Base-by-base conservation (phyloP, 2,888 invertebrate genomes). In the Brachypalpus laphriformis region DNA sequence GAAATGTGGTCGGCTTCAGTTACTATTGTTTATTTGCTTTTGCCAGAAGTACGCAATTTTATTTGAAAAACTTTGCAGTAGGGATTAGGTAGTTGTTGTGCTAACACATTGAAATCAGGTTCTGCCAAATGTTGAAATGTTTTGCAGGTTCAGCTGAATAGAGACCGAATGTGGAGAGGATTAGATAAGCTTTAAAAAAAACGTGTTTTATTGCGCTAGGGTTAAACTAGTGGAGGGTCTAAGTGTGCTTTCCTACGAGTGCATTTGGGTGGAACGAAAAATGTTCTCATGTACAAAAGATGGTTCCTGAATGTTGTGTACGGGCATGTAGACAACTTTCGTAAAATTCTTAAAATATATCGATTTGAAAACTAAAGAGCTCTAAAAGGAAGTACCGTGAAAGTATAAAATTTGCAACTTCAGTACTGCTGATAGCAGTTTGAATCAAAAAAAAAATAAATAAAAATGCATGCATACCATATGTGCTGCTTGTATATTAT, bases 81-180 rank as follows among this genome's bases (percentile, higher is more conserved):
- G 22, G 57, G 20, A 75, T 25, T 47, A 57, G 37, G 8, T 16
- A 28, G n/a, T 28, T 1, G 37, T 22, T 22, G 42, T n/a, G 34
- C 16, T 57, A 18, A 37, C 18, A 65, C 34, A 54, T 31, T 54
- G 65, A 66, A 31, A 37, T 9, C n/a, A 16, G n/a, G 22, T 28
- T 28, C 20, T 16, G 11, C 20, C n/a, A 37, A 49, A 45, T 28
- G 45, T 45, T 45, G 16, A 14, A 34, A 22, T 42, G 14, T 31
- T 28, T 47, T 7, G 31, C 63, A 47, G n/a, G 63, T 9, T 65
- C 31, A 49, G 65, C 34, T 34, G 49, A 47, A 18, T 18, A 18
- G 16, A 14, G 14, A 22, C 31, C 31, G 65, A 49, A 65, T 49
- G 8, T 49, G 14, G 6, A 11, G 34, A 14, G 47, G 31, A 65